phyloP scores from a whole-genome alignment of 2,888 invertebrate genomes.

The Leptogaster cylindrica region DNA sequence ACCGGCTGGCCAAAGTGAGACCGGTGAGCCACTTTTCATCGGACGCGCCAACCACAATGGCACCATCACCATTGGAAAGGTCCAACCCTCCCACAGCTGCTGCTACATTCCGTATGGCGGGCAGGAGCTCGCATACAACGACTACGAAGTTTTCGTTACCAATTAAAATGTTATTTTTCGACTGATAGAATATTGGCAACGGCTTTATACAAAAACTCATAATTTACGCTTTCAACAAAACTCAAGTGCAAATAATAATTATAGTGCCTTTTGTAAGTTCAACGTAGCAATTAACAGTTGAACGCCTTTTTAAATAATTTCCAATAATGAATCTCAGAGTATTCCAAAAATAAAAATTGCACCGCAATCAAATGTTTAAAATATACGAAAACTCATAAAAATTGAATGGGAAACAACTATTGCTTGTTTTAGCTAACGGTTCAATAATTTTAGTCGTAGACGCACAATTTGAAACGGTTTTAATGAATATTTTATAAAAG shows the following conservation, averaged over 20 bases:
- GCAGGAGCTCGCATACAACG: conserved; percentile 77
- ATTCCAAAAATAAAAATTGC: too few relatives aligned
- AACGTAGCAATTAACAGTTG: conserved; percentile 20
- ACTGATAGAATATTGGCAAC: conserved; percentile 25
- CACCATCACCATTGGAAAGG: conserved; percentile 79
- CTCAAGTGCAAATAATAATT: conserved; percentile 17
- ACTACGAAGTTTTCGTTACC: conserved; percentile 75
- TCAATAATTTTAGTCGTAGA: too few relatives aligned
- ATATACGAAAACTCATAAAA: too few relatives aligned
- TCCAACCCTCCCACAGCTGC: conserved; percentile 81
- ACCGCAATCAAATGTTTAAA: too few relatives aligned
- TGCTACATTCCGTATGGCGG: conserved; percentile 86
- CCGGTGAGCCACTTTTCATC: conserved; percentile 79
- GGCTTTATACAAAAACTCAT: conserved; percentile 20
- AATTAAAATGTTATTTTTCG: conserved; percentile 50
- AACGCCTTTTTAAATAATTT: conserved; percentile 17
- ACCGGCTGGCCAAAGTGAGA: conserved; percentile 74
- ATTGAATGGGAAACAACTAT: too few relatives aligned
- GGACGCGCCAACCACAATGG: conserved; percentile 81
- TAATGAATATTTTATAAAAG: too few relatives aligned
- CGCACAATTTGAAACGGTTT: too few relatives aligned
- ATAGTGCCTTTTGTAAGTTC: conserved; percentile 31
- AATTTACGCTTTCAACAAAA: conserved; percentile 3
- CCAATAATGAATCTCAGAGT: background rate
- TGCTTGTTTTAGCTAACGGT: too few relatives aligned